Evolutionary conservation across 2,113 vertebrate species (phyloP), one percentile per base, ranked within the genome.

Genomic region (Malurus alboscapulatus): DNA sequence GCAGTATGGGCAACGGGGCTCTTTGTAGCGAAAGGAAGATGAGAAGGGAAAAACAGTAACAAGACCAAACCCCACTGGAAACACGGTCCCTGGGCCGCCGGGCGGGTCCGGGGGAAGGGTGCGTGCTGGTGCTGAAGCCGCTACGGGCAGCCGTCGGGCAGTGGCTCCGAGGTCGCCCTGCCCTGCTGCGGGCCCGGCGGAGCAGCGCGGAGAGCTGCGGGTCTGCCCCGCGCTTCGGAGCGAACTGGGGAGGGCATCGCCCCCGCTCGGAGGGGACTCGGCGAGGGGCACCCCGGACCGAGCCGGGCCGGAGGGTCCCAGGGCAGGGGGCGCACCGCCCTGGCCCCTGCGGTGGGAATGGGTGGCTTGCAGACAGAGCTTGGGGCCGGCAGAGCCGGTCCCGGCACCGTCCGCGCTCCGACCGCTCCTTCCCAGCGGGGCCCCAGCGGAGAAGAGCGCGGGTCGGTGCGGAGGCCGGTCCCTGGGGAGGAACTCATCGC

Each of bases 111-210:
- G 50, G 17, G 30, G 47, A 26, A 72, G 11, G 9, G 22, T 12
- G 8, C 27, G 27, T 2, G 19, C 25, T 15, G 44, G 7, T 12
- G 40, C 29, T 7, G 55, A 25, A 21, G 63, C 53, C 15, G 16
- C n/a, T 30, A 14, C 6, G 14, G 42, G 44, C 78, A 87, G 54
- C 77, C 84, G 91, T 93, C 91, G 75, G 65, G 79, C 30, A 12
- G 75, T 3, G 45, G 51, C 38, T 7, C 40, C 38, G 32, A 32
- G 6, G 25, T 6, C 14, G 2, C 20, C 42, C 25, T 14, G 57
- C 32, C 57, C 27, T 6, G 58, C 45, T 16, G 87, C 18, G 15
- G 21, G 53, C 54, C 67, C 4, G 29, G 47, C 47, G 27, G 66
- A 79, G 66, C 27, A 21, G 54, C 4, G n/a, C 62, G 9, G 77